Evolutionary conservation across 92 coral and sea anemone genomes (phyloP).

Genomic region (Metridium senile): DNA sequence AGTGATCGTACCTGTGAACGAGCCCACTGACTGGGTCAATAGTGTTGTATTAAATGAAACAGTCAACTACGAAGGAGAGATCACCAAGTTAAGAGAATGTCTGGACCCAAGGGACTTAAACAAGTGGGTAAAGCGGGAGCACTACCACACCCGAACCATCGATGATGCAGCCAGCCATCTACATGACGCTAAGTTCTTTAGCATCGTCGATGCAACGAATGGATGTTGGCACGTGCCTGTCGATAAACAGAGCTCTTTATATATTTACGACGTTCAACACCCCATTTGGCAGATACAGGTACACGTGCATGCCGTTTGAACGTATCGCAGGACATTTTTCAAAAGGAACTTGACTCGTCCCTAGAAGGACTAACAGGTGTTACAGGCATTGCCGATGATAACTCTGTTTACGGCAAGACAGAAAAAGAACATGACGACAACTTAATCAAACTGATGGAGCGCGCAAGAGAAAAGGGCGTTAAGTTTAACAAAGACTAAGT

Average conservation of each 20-base stretch:
- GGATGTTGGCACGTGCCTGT: slow-evolving; percentile 56
- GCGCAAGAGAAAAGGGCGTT: slow-evolving; percentile 45
- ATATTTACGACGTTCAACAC: slow-evolving; percentile 49
- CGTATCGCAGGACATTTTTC: slow-evolving; percentile 58
- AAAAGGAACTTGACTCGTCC: slow-evolving; percentile 50
- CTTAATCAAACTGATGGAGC: slow-evolving; percentile 30
- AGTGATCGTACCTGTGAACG: slow-evolving; percentile 38
- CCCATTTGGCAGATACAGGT: slow-evolving; percentile 27
- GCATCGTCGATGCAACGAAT: slow-evolving; percentile 50
- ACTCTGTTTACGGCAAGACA: slow-evolving; percentile 38
- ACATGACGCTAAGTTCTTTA: slow-evolving; percentile 52
- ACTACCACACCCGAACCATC: slow-evolving; percentile 14
- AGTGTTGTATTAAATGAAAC: slow-evolving; percentile 46
- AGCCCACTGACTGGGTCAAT: slow-evolving; percentile 66
- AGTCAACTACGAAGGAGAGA: slow-evolving; percentile 39
- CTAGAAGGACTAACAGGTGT: slow-evolving; percentile 45
- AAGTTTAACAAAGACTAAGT: slow-evolving; percentile 31
- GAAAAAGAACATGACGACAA: slow-evolving; percentile 51
- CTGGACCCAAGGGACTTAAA: slow-evolving; percentile 49
- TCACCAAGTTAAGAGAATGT: slow-evolving; percentile 48
- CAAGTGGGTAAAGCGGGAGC: slow-evolving; percentile 39
- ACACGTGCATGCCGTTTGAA: slow-evolving; percentile 53
- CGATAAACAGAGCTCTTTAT: slow-evolving; percentile 33
- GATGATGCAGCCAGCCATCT: slow-evolving; percentile 37
- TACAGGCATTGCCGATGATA: slow-evolving; percentile 56